A percentile compares a stretch with the other conserved stretches of the same genome.
Evolutionary conservation across 23 tunicate species (phyloP).

Genomic region (Phallusia fumigata): DNA sequence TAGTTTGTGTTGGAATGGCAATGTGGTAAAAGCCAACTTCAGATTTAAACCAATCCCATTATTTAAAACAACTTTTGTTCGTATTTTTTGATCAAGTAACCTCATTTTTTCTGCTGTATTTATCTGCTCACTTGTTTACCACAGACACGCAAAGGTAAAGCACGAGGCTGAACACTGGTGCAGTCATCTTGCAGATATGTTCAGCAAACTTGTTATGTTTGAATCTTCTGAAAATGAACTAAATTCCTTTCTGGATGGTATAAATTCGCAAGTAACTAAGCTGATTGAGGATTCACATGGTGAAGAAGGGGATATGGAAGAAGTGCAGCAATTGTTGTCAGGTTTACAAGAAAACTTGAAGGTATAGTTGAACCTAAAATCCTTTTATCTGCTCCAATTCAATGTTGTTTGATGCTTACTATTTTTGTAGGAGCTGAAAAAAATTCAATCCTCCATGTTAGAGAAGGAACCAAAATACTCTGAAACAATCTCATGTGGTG

Average conservation of each 20-base stretch:
- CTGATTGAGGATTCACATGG: not conserved
- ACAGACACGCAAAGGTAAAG: slow-evolving; percentile 20
- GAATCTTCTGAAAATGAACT: slow-evolving; percentile 9
- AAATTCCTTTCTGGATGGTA: not conserved
- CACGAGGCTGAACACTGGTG: slow-evolving; percentile 27
- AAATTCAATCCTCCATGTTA: not conserved
- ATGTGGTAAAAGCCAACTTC: no score
- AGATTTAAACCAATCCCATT: no score
- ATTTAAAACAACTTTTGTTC: no score
- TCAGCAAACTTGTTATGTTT: slow-evolving; percentile 15
- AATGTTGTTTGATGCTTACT: not conserved
- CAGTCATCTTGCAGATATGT: slow-evolving; percentile 23
- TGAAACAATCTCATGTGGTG: not conserved
- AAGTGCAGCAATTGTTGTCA: not conserved
- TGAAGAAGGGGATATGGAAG: not conserved
- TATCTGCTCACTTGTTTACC: no score
- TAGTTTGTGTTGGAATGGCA: no score
- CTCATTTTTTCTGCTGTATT: no score
- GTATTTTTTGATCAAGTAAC: no score
- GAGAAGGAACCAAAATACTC: not conserved
- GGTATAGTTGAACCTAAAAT: not conserved
- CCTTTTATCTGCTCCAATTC: no score
- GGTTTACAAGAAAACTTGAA: not conserved
- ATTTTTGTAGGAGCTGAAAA: not conserved
- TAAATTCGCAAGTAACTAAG: not conserved